phyloP scores from a whole-genome alignment of 2,888 invertebrate species.

The Aethes cnicana region DNA sequence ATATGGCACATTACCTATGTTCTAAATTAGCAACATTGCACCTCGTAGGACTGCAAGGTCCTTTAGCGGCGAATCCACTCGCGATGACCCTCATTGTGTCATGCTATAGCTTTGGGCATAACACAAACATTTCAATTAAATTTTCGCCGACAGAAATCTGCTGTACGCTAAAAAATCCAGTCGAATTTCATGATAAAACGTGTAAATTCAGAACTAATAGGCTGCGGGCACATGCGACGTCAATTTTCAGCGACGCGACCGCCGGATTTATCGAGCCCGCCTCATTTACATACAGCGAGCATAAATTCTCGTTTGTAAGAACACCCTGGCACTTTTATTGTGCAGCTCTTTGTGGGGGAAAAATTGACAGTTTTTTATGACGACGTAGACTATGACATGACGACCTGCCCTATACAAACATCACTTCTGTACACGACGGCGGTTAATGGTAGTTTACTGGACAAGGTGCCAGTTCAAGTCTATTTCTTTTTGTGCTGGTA shows the following conservation, averaged over 20 bases:
- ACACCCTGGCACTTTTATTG: slow-evolving; percentile 80
- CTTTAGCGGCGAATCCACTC: too few species aligned
- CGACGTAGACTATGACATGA: slow-evolving; percentile 54
- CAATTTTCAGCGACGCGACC: slow-evolving; percentile 45
- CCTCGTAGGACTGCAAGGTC: too few species aligned
- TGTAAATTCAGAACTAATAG: slow-evolving; percentile 29
- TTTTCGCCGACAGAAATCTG: background rate
- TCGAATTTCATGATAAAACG: slow-evolving; percentile 5
- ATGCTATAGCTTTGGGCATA: too few species aligned
- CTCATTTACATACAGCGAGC: slow-evolving; percentile 76
- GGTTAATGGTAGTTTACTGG: slow-evolving; percentile 67
- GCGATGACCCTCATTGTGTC: too few species aligned
- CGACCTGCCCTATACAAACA: slow-evolving; percentile 74
- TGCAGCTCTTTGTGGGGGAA: slow-evolving; percentile 67
- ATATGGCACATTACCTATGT: too few species aligned
- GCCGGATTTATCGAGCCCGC: slow-evolving; percentile 49
- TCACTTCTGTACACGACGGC: slow-evolving; percentile 65
- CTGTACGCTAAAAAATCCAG: background rate
- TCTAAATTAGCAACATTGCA: too few species aligned
- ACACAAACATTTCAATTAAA: too few species aligned
- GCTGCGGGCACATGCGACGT: slow-evolving; percentile 26
- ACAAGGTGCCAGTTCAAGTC: slow-evolving; percentile 47
- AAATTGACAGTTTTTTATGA: slow-evolving; percentile 66
- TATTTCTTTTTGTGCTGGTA: slow-evolving; percentile 25
- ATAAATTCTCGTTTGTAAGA: slow-evolving; percentile 82